phyloP scores from a whole-genome alignment of 2,797 vertebrate species.

The Myotis vivesi region DNA sequence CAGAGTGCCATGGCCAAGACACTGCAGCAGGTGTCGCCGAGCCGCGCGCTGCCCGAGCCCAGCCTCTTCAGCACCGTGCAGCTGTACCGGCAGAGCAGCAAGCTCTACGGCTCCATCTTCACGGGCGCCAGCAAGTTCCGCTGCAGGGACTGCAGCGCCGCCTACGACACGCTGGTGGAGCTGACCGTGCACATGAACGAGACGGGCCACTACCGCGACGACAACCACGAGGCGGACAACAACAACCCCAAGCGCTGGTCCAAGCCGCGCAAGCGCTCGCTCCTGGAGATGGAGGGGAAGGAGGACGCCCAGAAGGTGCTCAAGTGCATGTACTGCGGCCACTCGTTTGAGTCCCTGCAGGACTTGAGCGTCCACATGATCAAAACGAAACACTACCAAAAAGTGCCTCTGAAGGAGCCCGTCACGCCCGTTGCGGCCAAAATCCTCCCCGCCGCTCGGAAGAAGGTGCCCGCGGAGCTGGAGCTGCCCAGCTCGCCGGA shows the following conservation, averaged over 20 bases:
- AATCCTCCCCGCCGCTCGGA: constrained; percentile 94
- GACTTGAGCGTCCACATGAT: constrained; percentile 99
- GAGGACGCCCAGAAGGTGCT: constrained; percentile 99
- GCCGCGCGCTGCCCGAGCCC: constrained; percentile 90
- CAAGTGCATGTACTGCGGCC: constrained; percentile 99
- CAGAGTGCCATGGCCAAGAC: constrained; percentile 98
- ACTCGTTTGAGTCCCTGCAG: constrained; percentile 99
- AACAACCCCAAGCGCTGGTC: constrained; percentile 98
- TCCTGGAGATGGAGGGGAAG: constrained; percentile 99
- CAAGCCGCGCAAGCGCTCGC: constrained; percentile 97
- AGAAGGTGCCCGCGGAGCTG: constrained; percentile 93
- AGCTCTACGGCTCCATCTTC: constrained; percentile 99
- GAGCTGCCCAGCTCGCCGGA: constrained; percentile 98
- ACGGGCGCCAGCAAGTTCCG: constrained; percentile 99
- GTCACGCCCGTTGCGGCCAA: constrained; percentile 97
- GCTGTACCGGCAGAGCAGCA: constrained; percentile 98
- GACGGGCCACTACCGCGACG: constrained; percentile 97
- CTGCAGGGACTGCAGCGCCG: constrained; percentile 98
- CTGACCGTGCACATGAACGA: constrained; percentile 99
- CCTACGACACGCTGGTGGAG: constrained; percentile 97
- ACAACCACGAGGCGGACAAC: constrained; percentile 96
- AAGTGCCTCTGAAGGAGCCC: constrained; percentile 99
- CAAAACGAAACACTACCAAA: constrained; percentile 99
- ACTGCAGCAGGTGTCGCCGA: constrained; percentile 96
- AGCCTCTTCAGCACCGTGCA: constrained; percentile 99